Evolutionary conservation across 2,888 invertebrate genomes (phyloP).

Genomic region (Poecilobothrus nobilitatus): DNA sequence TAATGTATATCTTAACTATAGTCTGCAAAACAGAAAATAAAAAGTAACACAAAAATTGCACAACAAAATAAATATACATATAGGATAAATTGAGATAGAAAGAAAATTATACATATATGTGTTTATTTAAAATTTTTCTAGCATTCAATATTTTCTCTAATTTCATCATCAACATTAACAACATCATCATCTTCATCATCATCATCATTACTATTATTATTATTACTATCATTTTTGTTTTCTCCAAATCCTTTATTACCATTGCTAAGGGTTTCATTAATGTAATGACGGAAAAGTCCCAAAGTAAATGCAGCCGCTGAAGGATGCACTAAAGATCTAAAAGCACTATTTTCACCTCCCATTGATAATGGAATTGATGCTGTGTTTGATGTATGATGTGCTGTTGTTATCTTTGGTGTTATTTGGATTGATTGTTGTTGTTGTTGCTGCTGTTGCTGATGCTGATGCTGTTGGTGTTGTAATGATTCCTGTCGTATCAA

Average conservation of each 20-base stretch:
- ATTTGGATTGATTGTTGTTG: slow-evolving; percentile 26
- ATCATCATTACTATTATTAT: slow-evolving; percentile 1
- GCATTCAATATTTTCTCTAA: slow-evolving; percentile 17
- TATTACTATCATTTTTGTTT: slow-evolving; percentile 12
- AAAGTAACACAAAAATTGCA: slow-evolving; percentile 14
- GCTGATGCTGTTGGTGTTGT: slow-evolving; percentile 5
- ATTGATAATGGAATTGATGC: slow-evolving; percentile 49
- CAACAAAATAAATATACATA: slow-evolving; percentile 10
- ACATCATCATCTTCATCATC: slow-evolving; percentile 10
- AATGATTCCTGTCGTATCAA: not conserved
- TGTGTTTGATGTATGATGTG: slow-evolving; percentile 32
- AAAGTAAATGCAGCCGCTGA: slow-evolving; percentile 52
- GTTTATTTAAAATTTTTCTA: slow-evolving; percentile 25
- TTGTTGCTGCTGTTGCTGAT: slow-evolving; percentile 24
- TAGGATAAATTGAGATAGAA: slow-evolving; percentile 18
- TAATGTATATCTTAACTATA: too few species aligned
- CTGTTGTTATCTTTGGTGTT: slow-evolving; percentile 25
- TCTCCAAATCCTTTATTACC: not conserved
- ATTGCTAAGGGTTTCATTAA: slow-evolving; percentile 13
- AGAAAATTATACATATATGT: slow-evolving; percentile 26
- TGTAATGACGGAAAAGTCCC: slow-evolving; percentile 38
- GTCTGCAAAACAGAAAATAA: slow-evolving; percentile 19
- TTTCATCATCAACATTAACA: slow-evolving; percentile 18
- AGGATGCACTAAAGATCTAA: slow-evolving; percentile 64
- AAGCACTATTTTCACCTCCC: slow-evolving; percentile 87